Base-by-base conservation (phyloP, 2,797 vertebrate species). In the Alectoris magna region DNA sequence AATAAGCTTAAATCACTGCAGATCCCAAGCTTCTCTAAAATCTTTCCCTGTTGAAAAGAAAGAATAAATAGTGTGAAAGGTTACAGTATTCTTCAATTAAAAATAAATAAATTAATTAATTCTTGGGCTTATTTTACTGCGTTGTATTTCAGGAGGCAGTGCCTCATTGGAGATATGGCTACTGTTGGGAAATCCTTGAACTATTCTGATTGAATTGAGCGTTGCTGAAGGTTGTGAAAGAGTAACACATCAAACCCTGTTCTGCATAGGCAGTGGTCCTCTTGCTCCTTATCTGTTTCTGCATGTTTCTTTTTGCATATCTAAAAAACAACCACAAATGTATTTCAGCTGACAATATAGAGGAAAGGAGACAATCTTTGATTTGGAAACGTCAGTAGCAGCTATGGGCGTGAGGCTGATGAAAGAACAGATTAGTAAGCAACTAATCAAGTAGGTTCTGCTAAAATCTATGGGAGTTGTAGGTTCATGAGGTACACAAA, bases 1-100 rank as follows among this genome's bases (percentile, higher is more conserved):
- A 96, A 39, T 43, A 98, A 94, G 64, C 51, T 87, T 63, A 98
- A 84, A 91, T 98, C 98, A 73, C 90, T 85, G 92, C 98, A 98
- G 68, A 98, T 76, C 39, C 97, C 95, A 72, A 98, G 80, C 27
- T 97, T 98, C 68, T 98, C 93, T 41, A 98, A 90, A 74, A 98
- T 96, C 73, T 96, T 97, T 38, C 97, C 98, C 98, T 98, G 93
- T 90, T 75, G 82, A 59, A 72, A 84, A 72, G 39, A 87, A 90
- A 36, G 18, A 71, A 80, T 88, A 46, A 48, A 38, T 72, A 34
- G 12, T 22, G 8, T 41, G 56, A 68, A 62, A 39, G 11, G 24
- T 34, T 46, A 31, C 60, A 60, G 17, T 17, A 31, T n/a, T 46
- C 36, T 70, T 29, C 31, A 55, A 21, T 39, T 60, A 8, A 15